These are phyloP conservation scores for Hycleus cichorii DNA, from an alignment of 1,140 invertebrate genomes.

Conservation along the genomic window DNA sequence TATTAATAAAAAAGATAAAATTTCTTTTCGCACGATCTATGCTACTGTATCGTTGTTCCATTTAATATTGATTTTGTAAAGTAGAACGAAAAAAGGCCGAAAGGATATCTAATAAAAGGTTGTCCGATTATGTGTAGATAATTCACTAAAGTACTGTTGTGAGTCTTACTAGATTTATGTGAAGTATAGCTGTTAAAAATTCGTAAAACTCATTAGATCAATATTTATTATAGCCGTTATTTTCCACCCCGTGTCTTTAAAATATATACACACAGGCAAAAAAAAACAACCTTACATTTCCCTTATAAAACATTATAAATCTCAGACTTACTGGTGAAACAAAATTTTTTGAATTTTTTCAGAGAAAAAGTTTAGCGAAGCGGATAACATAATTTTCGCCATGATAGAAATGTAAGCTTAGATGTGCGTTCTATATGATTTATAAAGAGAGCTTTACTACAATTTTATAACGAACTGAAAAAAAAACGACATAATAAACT, in stretches of 20 bases:
- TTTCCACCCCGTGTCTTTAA: no score
- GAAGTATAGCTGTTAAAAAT: no score
- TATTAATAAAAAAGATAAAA: no score
- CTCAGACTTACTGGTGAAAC: constrained; percentile 12
- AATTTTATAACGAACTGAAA: constrained; percentile 9
- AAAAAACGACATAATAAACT: constrained; percentile 16
- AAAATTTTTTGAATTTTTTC: constrained; percentile 9
- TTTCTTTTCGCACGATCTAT: neutral
- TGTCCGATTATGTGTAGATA: no score
- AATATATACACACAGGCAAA: no score
- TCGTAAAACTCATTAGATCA: no score
- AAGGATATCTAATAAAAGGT: no score
- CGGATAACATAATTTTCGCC: constrained; percentile 14
- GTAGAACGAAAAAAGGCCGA: no score
- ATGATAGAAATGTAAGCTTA: constrained; percentile 15
- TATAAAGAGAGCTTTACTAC: constrained; percentile 10
- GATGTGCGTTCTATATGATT: constrained; percentile 15
- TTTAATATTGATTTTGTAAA: neutral
- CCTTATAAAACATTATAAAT: constrained; percentile 13
- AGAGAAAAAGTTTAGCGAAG: constrained; percentile 10
- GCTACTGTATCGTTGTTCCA: constrained; percentile 10
- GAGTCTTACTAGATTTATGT: no score
- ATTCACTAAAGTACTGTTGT: no score
- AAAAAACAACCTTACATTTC: constrained; percentile 6
- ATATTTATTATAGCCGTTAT: no score